Evolutionary conservation across 92 coral and sea anemone genomes (phyloP), one percentile per base, ranked within the genome.

Genomic region (Actinostola sp.): DNA sequence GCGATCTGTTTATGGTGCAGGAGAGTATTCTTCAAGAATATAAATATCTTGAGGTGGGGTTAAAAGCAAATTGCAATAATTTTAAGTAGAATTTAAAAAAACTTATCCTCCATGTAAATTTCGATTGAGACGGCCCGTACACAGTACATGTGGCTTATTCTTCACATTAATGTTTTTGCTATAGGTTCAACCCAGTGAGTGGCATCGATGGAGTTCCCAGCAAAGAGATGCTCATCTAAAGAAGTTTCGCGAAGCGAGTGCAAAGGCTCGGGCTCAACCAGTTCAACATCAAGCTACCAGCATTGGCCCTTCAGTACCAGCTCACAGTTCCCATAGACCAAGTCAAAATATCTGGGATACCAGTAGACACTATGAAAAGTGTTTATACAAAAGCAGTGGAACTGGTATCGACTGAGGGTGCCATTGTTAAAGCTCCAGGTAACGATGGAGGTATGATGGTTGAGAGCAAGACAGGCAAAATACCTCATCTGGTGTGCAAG

Each of bases 171-270:
- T 36, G 8, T 32, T 29, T 0, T 23, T 56, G 41, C 10, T 66
- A 27, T 67, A 82, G 83, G 88, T 82, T 19, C 78, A 76, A 31
- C 27, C 83, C 4, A 26, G 71, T 52, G 88, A 76, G 49, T 82
- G 83, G 83, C 78, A 76, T 15, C 39, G 83, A 50, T 75, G 82
- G 78, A 57, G 55, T 19, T 30, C 25, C 12, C 46, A 61, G 36
- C 66, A 82, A 77, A 58, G 88, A 61, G 62, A 66, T 45, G 66
- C 69, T 6, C 77, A 46, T 46, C 19, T 46, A 19, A 46, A 46
- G 53, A 46, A 46, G 23, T 46, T 46, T n/a, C 19, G 53, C 19
- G 23, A 13, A 46, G 53, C 53, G 15, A 7, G 3, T 46, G 53
- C 19, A 16, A 46, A 46, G 53, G 19, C 19, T 16, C 9, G 15